A percentile compares a stretch with the other conserved stretches of the same genome.
These are phyloP conservation scores for Palloptera scutellata DNA, from an alignment of 2,888 invertebrate genomes.

Conservation along the genomic window DNA sequence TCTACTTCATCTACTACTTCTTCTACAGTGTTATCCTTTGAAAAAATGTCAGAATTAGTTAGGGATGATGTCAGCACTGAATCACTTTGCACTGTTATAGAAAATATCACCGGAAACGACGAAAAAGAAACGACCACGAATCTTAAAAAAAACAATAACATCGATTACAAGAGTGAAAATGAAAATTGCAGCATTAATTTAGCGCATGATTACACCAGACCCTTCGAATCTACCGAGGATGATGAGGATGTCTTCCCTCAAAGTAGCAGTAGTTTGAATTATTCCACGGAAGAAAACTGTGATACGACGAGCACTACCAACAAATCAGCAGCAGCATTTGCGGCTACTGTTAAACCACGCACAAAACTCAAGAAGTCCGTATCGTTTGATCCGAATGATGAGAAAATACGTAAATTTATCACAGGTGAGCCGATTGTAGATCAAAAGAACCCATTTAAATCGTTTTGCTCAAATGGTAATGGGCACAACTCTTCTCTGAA, in stretches of 20 bases:
- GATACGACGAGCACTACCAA: slow-evolving; percentile 36
- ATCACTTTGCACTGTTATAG: slow-evolving; percentile 47
- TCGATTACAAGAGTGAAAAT: background rate
- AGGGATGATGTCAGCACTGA: slow-evolving; percentile 44
- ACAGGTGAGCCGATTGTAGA: slow-evolving; percentile 63
- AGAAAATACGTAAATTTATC: slow-evolving; percentile 59
- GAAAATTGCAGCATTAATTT: slow-evolving; percentile 19
- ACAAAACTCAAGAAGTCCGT: slow-evolving; percentile 56
- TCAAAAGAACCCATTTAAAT: slow-evolving; percentile 62
- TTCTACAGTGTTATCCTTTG: slow-evolving; percentile 13
- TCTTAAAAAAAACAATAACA: slow-evolving; percentile 29
- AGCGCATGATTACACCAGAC: slow-evolving; percentile 30
- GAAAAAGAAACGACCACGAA: slow-evolving; percentile 27
- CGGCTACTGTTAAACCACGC: slow-evolving; percentile 20
- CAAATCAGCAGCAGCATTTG: slow-evolving; percentile 19
- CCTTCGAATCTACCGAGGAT: slow-evolving; percentile 16
- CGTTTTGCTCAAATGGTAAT: slow-evolving; percentile 35
- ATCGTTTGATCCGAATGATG: slow-evolving; percentile 59
- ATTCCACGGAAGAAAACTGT: slow-evolving; percentile 32
- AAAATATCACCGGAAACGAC: slow-evolving; percentile 36
- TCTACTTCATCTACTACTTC: too few species aligned
- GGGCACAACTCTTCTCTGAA: slow-evolving; percentile 27
- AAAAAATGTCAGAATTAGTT: slow-evolving; percentile 53
- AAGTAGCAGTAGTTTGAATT: background rate
- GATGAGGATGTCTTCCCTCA: background rate